phyloP scores from a whole-genome alignment of 2,113 vertebrate species.

The Orycteropus afer region DNA sequence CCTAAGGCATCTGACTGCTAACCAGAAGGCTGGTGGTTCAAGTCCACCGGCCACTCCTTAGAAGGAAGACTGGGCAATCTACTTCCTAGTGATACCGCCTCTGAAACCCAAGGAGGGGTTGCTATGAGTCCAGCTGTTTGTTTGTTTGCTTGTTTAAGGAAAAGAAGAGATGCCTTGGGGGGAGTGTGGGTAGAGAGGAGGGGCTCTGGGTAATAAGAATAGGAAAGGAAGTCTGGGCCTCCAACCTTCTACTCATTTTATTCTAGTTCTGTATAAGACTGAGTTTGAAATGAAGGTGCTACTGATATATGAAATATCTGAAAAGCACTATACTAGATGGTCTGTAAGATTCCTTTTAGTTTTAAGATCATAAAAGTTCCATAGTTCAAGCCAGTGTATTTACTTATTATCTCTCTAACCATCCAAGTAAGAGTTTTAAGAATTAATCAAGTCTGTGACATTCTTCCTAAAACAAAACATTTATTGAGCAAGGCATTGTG shows the following conservation, averaged over 20 bases:
- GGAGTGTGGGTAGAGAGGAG: rapidly evolving
- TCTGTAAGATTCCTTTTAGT: not conserved
- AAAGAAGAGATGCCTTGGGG: not conserved
- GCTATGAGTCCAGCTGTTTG: no score
- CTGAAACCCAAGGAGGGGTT: no score
- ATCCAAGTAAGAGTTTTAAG: no score
- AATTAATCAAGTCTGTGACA: not conserved
- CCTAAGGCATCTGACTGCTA: no score
- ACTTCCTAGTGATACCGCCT: no score
- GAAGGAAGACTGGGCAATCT: no score
- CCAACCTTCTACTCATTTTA: not conserved
- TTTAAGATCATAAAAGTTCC: not conserved
- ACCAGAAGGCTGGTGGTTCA: no score
- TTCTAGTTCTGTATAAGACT: not conserved
- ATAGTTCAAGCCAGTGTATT: not conserved
- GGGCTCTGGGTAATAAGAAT: not conserved
- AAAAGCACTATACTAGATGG: not conserved
- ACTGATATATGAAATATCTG: not conserved
- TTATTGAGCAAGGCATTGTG: not conserved
- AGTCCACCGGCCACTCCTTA: no score
- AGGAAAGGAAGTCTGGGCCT: not conserved
- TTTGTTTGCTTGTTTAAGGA: not conserved
- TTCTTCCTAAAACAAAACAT: not conserved
- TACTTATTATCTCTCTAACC: not conserved
- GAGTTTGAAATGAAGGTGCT: not conserved